A percentile compares a stretch with the other conserved stretches of the same genome.
phyloP scores from a whole-genome alignment of 2,113 vertebrate genomes.

The Bujurquina vittata region DNA sequence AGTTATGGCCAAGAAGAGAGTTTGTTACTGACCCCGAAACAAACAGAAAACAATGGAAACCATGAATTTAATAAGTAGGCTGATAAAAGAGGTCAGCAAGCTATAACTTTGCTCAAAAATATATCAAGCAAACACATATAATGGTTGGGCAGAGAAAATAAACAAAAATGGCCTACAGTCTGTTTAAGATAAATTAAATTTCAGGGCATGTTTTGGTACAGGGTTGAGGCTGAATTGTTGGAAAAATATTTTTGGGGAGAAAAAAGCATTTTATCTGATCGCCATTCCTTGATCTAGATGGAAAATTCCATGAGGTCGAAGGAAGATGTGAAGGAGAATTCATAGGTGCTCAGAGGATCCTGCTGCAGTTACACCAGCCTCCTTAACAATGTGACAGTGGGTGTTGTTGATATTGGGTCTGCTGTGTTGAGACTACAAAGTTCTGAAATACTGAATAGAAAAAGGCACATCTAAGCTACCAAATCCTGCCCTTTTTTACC shows the following conservation, averaged over 20 bases:
- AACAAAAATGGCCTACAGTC: background rate
- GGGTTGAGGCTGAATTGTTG: background rate
- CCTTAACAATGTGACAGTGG: conserved; percentile 1
- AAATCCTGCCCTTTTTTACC: background rate
- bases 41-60: background rate
- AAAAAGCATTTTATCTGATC: background rate
- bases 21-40: background rate
- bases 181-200: background rate
- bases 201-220: background rate
- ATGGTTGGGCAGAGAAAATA: background rate
- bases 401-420: background rate
- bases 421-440: background rate
- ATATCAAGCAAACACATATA: background rate
- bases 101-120: background rate
- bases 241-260: background rate
- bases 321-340: background rate
- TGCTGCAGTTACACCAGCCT: background rate
- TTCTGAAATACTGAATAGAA: background rate
- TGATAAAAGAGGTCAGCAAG: background rate
- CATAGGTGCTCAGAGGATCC: background rate
- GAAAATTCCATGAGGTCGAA: background rate
- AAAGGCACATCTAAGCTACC: background rate
- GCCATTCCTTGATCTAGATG: background rate
- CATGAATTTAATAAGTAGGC: background rate
- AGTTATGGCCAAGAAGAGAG: background rate